Conservation (phyloP, 1,140 invertebrate species). For the Magallana gigas region DNA sequence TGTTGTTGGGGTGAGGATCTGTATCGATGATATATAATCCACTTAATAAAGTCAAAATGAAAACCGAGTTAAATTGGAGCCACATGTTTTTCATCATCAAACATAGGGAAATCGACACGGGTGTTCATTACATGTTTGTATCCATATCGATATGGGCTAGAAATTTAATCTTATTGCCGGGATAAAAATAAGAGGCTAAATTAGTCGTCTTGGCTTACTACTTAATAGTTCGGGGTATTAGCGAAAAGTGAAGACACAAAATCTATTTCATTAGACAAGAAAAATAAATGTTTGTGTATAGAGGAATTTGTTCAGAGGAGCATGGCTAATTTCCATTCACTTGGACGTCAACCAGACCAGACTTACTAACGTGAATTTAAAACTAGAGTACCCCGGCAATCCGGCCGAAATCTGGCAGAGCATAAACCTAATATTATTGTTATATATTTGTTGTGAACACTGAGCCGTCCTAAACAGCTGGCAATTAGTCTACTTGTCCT, state of each 20-base stretch:
- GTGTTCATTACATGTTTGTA: constrained; percentile 33
- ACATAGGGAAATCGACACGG: not conserved
- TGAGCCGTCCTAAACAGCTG: not conserved
- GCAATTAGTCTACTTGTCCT: not conserved
- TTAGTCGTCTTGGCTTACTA: not conserved
- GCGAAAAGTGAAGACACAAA: constrained; percentile 18
- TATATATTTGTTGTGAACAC: constrained; percentile 6
- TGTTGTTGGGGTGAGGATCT: not conserved
- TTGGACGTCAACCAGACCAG: constrained; percentile 1
- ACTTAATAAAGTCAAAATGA: constrained; percentile 26
- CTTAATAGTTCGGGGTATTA: not conserved
- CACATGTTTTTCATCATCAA: not conserved
- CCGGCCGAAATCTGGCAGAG: not conserved
- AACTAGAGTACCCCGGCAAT: constrained; percentile 30
- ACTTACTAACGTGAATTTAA: constrained; percentile 40
- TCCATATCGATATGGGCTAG: not conserved
- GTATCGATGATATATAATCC: constrained; percentile 12
- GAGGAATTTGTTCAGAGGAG: constrained; percentile 7
- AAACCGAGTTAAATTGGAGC: constrained; percentile 16
- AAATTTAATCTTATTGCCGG: constrained; percentile 7
- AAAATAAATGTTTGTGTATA: constrained; percentile 43
- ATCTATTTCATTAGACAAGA: constrained; percentile 35
- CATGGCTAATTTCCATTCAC: constrained; percentile 26
- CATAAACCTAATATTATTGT: not conserved
- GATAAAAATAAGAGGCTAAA: constrained; percentile 22